Conservation (phyloP, 2,888 invertebrate genomes). For the Byasa hedistus region DNA sequence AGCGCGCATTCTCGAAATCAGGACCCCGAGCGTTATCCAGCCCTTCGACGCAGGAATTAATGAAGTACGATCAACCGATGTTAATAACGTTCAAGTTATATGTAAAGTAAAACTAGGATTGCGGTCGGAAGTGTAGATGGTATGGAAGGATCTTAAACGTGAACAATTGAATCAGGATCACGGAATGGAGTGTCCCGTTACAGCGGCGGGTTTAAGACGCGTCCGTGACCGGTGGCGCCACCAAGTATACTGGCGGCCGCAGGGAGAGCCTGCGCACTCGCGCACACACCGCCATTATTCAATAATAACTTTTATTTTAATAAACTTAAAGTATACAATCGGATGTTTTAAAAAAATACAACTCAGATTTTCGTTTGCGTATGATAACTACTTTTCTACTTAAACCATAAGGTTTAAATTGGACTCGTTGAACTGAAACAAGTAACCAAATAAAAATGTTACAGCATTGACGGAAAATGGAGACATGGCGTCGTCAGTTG, state of each 20-base stretch:
- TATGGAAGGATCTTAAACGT: conserved; percentile 42
- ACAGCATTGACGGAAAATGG: conserved; percentile 59
- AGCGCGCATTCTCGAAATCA: conserved; percentile 43
- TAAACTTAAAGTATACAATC: conserved; percentile 41
- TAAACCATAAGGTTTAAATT: conserved; percentile 38
- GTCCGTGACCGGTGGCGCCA: conserved; percentile 66
- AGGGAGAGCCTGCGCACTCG: conserved; percentile 50
- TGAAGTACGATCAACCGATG: not conserved
- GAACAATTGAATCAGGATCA: conserved; percentile 50
- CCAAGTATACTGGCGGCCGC: conserved; percentile 58
- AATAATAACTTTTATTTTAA: conserved; percentile 37
- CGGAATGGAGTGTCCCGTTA: conserved; percentile 37
- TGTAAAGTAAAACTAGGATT: not conserved
- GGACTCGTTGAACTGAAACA: conserved; percentile 7
- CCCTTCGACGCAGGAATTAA: conserved; percentile 9
- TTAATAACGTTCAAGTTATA: no score
- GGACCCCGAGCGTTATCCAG: not conserved
- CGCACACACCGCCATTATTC: conserved; percentile 36
- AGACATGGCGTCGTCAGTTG: conserved; percentile 64
- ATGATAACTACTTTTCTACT: conserved; percentile 15
- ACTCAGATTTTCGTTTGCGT: conserved; percentile 30
- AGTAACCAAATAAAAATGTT: conserved; percentile 49
- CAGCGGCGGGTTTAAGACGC: conserved; percentile 45
- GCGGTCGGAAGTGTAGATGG: conserved; percentile 40
- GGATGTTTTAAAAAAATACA: conserved; percentile 34